Evolutionary conservation across 2,797 vertebrate genomes (phyloP), one percentile per base, ranked within the genome.

Genomic region (Sebastes hopkinsi): DNA sequence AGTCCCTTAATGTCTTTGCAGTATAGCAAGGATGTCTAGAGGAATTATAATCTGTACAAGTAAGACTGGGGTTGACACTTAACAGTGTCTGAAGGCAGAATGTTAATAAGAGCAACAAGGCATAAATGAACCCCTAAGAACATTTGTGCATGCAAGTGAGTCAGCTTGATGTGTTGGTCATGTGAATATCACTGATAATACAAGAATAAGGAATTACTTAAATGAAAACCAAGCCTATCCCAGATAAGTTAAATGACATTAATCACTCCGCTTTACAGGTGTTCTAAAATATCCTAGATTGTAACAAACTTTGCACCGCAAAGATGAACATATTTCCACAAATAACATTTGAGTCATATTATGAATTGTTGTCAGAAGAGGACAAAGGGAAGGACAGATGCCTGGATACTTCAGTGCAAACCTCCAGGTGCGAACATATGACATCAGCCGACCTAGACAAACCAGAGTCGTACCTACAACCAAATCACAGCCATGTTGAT

Each of bases 1-100:
- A 89, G 84, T 89, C 83, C 81, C 86, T 89, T 86, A 88, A 91
- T 90, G 85, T 86, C 75, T 89, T 36, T 38, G 90, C 85, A 30
- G 75, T 77, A 82, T 73, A 62, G 78, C 60, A 83, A 75, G 65
- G 67, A 73, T 71, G 85, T 87, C 89, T 69, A 30, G 80, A 90
- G 83, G 85, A 83, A 86, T 90, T 84, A 50, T 2, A 82, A 80
- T 87, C 78, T 72, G 75, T 38, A 70, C 62, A 46, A 71, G 56
- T 29, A 25, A 83, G 67, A 81, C 62, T 12, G 12, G 64, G 66
- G 76, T 13, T 85, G 87, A 83, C 69, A 42, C 67, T 65, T 23
- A 50, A 56, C 61, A n/a, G 60, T 25, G 64, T 79, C 80, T 81
- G 54, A 56, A 46, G 72, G 74, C 77, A 5, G 72, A 61, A 1